Conservation (phyloP, 2,113 vertebrate species). For the Haplotaxodon microlepis region DNA sequence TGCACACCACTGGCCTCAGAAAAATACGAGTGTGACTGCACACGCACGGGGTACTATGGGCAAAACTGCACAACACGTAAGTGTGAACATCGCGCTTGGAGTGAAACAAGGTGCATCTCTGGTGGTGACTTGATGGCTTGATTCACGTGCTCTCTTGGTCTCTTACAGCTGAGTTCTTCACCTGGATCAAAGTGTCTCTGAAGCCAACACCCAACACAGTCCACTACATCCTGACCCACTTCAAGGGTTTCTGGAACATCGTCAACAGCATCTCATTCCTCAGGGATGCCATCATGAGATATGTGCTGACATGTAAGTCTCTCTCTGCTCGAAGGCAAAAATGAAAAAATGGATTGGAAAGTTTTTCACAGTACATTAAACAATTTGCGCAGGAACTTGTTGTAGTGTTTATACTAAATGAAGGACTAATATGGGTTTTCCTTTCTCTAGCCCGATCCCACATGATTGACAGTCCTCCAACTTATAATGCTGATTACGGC, state of each 20-base stretch:
- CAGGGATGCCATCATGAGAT: constrained; percentile 84
- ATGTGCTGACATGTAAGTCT: constrained; percentile 90
- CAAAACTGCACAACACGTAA: constrained; percentile 88
- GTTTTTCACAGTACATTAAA: neutral
- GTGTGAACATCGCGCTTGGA: neutral
- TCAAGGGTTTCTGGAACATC: constrained; percentile 88
- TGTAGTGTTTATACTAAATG: neutral
- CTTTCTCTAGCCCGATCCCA: constrained; percentile 80
- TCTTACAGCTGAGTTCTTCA: constrained; percentile 84
- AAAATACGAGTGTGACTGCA: constrained; percentile 88
- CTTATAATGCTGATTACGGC: constrained; percentile 82
- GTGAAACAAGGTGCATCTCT: neutral
- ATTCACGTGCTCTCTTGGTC: neutral
- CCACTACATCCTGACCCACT: constrained; percentile 93
- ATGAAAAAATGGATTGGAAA: neutral
- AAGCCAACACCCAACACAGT: constrained; percentile 87
- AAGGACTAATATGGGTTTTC: neutral
- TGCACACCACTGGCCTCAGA: constrained; percentile 75
- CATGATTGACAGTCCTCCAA: constrained; percentile 91
- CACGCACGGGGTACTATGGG: constrained; percentile 84
- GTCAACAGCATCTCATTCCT: constrained; percentile 89
- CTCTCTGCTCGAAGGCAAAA: neutral
- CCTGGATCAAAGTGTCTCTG: constrained; percentile 77
- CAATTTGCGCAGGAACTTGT: neutral
- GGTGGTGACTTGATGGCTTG: neutral